Percentiles rank a stretch among this genome's conserved stretches.
These are phyloP conservation scores for Motacilla alba DNA, from an alignment of 2,113 vertebrate species.

Conservation along the genomic window DNA sequence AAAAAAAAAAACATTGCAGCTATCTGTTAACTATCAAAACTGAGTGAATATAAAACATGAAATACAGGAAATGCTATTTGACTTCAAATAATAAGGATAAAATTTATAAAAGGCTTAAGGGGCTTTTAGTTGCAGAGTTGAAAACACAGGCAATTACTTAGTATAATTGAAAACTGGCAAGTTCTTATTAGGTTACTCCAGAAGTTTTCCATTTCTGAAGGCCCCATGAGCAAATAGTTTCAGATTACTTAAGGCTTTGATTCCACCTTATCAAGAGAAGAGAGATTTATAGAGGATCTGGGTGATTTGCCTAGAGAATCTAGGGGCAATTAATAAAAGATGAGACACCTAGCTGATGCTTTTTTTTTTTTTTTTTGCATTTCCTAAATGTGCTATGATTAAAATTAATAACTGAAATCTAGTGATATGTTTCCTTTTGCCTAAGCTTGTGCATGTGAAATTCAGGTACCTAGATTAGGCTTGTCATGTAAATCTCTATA, in stretches of 20 bases:
- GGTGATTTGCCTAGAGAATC: not conserved
- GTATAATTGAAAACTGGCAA: not conserved
- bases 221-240: not conserved
- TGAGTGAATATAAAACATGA: not conserved
- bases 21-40: not conserved
- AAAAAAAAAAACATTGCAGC: not conserved
- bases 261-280: not conserved
- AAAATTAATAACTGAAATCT: not conserved
- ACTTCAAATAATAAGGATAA: not conserved
- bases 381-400: not conserved
- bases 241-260: not conserved
- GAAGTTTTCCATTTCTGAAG: not conserved
- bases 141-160: not conserved
- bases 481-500: not conserved
- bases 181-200: not conserved
- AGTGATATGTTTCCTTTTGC: not conserved
- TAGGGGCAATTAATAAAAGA: not conserved
- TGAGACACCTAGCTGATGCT: not conserved
- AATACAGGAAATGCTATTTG: not conserved
- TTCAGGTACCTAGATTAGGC: not conserved
- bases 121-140: not conserved
- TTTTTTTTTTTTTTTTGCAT: not conserved
- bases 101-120: not conserved
- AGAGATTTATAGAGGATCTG: not conserved
- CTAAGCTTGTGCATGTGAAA: not conserved